phyloP scores from a whole-genome alignment of 2,888 invertebrate genomes.

The Crepidodera aurea region DNA sequence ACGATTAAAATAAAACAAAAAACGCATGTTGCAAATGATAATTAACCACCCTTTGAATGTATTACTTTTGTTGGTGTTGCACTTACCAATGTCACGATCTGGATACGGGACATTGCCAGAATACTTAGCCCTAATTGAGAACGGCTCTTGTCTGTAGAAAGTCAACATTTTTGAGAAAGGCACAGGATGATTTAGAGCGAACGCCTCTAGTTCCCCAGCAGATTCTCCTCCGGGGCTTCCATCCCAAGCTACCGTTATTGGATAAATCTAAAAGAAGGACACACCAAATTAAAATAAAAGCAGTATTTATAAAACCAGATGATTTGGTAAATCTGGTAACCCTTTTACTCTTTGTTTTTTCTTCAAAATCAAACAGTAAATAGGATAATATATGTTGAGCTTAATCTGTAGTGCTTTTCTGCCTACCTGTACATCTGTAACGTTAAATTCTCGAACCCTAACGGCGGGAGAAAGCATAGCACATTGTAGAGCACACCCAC shows the following conservation, averaged over 20 bases:
- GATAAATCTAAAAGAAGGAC: slow-evolving; percentile 73
- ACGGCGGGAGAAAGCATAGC: slow-evolving; percentile 98
- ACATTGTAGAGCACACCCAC: slow-evolving; percentile 96
- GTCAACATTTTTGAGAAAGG: slow-evolving; percentile 96
- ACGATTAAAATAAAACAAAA: too few relatives aligned
- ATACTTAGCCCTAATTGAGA: slow-evolving; percentile 87
- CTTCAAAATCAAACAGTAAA: background rate
- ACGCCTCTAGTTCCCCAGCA: slow-evolving; percentile 89
- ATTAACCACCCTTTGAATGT: too few relatives aligned
- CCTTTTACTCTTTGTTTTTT: background rate
- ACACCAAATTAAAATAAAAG: slow-evolving; percentile 20
- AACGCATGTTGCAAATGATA: too few relatives aligned
- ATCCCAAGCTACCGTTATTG: slow-evolving; percentile 86
- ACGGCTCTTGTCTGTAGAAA: slow-evolving; percentile 89
- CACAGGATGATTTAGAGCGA: slow-evolving; percentile 86
- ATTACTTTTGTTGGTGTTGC: too few relatives aligned
- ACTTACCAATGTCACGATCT: slow-evolving; percentile 79
- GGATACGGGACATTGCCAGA: slow-evolving; percentile 78
- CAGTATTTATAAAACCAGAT: too few relatives aligned
- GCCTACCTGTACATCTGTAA: slow-evolving; percentile 84
- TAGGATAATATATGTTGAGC: background rate
- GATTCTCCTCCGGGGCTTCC: slow-evolving; percentile 66
- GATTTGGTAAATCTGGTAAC: too few relatives aligned
- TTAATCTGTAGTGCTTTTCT: too few relatives aligned
- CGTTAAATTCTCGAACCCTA: slow-evolving; percentile 93